Percentiles rank a stretch among this genome's conserved stretches.
These are phyloP conservation scores for Brachynemurus nebulosus DNA, from an alignment of 2,888 invertebrate species.

Conservation along the genomic window DNA sequence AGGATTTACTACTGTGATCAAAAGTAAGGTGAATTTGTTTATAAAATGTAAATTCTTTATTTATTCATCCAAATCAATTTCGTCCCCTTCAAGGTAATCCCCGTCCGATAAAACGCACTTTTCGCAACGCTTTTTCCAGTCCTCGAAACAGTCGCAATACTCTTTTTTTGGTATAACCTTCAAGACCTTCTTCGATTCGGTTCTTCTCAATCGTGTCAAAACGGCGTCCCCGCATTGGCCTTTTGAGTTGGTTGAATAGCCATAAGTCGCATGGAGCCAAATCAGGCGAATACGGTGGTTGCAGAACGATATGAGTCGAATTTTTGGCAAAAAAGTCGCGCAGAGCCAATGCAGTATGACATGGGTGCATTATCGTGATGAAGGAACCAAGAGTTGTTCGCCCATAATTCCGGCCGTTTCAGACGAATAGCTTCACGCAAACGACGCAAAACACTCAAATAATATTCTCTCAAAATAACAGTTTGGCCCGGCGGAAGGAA, in stretches of 20 bases:
- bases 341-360: conserved; percentile 6
- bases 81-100: conserved; percentile 18
- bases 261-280: conserved; percentile 17
- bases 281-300: conserved; percentile 16
- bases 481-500: conserved; percentile 8
- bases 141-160: conserved; percentile 14
- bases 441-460: conserved; percentile 16
- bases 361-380: conserved; percentile 18
- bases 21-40: background rate
- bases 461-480: conserved; percentile 16
- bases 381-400: conserved; percentile 15
- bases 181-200: conserved; percentile 4
- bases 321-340: conserved; percentile 16
- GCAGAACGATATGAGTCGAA: conserved; percentile 13
- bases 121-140: conserved; percentile 18
- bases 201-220: conserved; percentile 13
- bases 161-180: conserved; percentile 3
- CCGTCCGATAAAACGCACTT: conserved; percentile 17
- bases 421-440: conserved; percentile 17
- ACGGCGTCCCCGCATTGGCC: conserved; percentile 13
- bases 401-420: conserved; percentile 16
- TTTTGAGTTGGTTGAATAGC: conserved; percentile 13
- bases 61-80: conserved; percentile 11
- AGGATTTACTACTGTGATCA: too few species aligned
- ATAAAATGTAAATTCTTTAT: background rate